phyloP scores from a whole-genome alignment of 2,888 invertebrate species.

The Nineta flava region DNA sequence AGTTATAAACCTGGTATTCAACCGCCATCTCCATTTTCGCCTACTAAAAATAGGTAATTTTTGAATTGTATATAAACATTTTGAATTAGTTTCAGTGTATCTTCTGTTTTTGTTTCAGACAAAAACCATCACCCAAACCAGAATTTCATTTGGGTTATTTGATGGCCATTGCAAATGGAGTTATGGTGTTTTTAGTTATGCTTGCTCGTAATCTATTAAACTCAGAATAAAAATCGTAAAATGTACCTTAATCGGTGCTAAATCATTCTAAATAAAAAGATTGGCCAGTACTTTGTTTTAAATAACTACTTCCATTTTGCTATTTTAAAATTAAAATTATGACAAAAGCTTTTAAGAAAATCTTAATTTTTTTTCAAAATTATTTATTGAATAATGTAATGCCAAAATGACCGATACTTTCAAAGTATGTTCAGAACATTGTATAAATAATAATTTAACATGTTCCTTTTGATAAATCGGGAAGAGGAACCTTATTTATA shows the following conservation, averaged over 20 bases:
- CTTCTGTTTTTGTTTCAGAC: slow-evolving; percentile 19
- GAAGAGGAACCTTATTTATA: too few relatives aligned
- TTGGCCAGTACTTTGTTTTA: too few relatives aligned
- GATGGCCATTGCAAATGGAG: slow-evolving; percentile 31
- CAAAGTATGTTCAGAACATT: too few relatives aligned
- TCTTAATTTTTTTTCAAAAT: too few relatives aligned
- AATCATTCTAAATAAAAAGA: too few relatives aligned
- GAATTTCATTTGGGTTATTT: slow-evolving; percentile 32
- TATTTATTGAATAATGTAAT: too few relatives aligned
- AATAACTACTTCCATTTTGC: too few relatives aligned
- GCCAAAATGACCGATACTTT: too few relatives aligned
- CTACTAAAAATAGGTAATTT: slow-evolving; percentile 30
- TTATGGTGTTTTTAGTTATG: slow-evolving; percentile 28
- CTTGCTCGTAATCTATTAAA: neutral
- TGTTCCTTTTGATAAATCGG: too few relatives aligned
- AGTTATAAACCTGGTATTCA: slow-evolving; percentile 40
- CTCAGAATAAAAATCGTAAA: neutral
- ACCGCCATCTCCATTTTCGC: slow-evolving; percentile 41
- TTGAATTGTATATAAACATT: neutral
- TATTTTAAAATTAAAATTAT: too few relatives aligned
- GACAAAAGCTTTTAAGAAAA: too few relatives aligned
- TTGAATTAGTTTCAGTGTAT: neutral
- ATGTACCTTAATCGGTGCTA: neutral
- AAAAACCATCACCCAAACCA: slow-evolving; percentile 20
- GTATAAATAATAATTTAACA: too few relatives aligned